Base-by-base conservation (phyloP, 2,888 invertebrate genomes). In the Catocala nupta region DNA sequence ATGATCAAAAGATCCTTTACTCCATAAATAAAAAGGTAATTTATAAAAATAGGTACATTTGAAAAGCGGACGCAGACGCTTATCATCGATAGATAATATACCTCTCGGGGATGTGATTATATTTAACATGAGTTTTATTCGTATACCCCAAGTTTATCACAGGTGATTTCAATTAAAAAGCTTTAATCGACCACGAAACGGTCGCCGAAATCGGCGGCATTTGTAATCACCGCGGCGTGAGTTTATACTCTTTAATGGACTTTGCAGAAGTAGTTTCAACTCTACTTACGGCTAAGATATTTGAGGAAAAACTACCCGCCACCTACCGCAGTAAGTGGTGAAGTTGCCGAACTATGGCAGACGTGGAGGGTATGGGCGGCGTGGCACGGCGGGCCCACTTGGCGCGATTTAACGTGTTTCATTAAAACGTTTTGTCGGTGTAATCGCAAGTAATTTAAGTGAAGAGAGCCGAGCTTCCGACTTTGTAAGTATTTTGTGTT, bases 381-480 rank as follows among this genome's bases (percentile, higher is more conserved):
- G 76, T 73, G 67, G 80, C 68, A 73, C 66, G 75, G 77, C 71
- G 84, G 86, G 86, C 89, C 88, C 91, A 90, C 89, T 91, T 87
- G 90, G 90, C 87, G 90, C 92, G 91, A 93, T 92, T 92, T 91
- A 91, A 92, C 91, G 91, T 92, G 92, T 93, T 93, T 91, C 92
- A 93, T 93, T 93, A 93, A 85, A 93, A 90, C 93, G 92, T 91
- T 93, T 93, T 92, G 93, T 92, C 91, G 93, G 93, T 92, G 91
- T 94, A 93, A 94, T 93, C 93, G 92, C 92, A 88, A 94, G 93
- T 93, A 92, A 93, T 93, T 93, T 93, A 93, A 93, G 90, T 92
- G 93, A 92, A 93, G 93, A 93, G 92, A 91, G 91, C 90, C 89
- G 89, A 89, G 92, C 92, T 93, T 93, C 93, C 92, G 92, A 94